Evolutionary conservation across 2,888 invertebrate species (phyloP).

Genomic region (Idaea dimidiata): DNA sequence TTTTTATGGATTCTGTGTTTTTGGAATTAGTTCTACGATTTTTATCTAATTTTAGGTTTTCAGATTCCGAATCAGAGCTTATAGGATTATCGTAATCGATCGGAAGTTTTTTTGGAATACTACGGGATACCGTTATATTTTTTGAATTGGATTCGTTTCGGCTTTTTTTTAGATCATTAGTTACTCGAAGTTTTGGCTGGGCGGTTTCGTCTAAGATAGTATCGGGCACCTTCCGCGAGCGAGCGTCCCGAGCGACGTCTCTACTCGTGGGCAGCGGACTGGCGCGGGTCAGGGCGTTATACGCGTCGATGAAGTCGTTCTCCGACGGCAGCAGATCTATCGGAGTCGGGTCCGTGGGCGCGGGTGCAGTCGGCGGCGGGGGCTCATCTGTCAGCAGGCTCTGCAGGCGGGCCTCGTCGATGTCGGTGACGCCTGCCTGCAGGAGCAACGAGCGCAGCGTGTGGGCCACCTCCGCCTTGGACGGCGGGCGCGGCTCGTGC

Average conservation of each 20-base stretch:
- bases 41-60: not conserved
- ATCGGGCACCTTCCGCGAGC: no score
- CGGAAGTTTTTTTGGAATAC: no score
- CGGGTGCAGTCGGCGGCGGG: not conserved
- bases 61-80: not conserved
- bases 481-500: conserved; percentile 71
- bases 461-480: conserved; percentile 53
- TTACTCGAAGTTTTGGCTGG: no score
- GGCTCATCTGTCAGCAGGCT: conserved; percentile 40
- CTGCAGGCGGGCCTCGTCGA: conserved; percentile 58
- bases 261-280: conserved; percentile 55
- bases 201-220: no score
- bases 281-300: conserved; percentile 66
- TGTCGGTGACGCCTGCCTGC: conserved; percentile 55
- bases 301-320: conserved; percentile 74
- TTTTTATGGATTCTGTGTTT: no score
- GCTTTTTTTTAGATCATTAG: no score
- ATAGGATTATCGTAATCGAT: no score
- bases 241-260: no score
- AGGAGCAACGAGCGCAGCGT: conserved; percentile 57
- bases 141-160: no score
- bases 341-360: conserved; percentile 27
- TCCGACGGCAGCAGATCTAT: conserved; percentile 66
- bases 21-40: no score
- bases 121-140: no score